Conservation (phyloP, 2,113 vertebrate species). For the Sylvia atricapilla region DNA sequence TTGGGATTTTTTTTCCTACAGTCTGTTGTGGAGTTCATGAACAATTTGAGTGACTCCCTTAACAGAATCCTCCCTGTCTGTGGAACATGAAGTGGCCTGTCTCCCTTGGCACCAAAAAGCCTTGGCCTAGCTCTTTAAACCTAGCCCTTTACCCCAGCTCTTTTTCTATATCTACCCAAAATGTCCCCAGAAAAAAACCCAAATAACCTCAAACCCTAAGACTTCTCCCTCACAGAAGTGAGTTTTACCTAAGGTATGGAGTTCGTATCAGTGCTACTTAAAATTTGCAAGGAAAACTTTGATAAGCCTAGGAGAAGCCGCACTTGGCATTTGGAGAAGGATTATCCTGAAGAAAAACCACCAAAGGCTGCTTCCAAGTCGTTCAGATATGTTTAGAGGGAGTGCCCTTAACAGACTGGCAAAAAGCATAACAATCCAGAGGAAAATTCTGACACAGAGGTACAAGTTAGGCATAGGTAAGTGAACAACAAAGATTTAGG, state of each 20-base stretch:
- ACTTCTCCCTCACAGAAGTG: background rate
- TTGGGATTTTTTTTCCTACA: background rate
- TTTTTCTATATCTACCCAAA: background rate
- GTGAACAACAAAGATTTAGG: background rate
- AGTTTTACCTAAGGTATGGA: background rate
- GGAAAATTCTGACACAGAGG: background rate
- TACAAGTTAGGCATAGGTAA: background rate
- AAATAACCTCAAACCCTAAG: background rate
- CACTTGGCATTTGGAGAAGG: background rate
- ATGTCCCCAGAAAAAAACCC: background rate
- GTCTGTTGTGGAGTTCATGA: background rate
- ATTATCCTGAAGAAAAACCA: background rate
- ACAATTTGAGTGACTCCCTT: background rate
- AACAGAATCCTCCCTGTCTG: rapidly evolving
- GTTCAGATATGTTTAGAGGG: background rate
- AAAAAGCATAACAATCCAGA: constrained; percentile 30
- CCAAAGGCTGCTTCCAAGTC: background rate
- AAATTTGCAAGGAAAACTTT: background rate
- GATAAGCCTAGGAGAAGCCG: constrained; percentile 10
- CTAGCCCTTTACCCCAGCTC: background rate
- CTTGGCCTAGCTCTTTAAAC: background rate
- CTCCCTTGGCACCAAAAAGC: background rate
- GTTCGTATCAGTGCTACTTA: background rate
- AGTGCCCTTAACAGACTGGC: background rate
- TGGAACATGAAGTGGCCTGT: background rate